Conservation (phyloP, 2,113 vertebrate genomes). For the Pheucticus melanocephalus region DNA sequence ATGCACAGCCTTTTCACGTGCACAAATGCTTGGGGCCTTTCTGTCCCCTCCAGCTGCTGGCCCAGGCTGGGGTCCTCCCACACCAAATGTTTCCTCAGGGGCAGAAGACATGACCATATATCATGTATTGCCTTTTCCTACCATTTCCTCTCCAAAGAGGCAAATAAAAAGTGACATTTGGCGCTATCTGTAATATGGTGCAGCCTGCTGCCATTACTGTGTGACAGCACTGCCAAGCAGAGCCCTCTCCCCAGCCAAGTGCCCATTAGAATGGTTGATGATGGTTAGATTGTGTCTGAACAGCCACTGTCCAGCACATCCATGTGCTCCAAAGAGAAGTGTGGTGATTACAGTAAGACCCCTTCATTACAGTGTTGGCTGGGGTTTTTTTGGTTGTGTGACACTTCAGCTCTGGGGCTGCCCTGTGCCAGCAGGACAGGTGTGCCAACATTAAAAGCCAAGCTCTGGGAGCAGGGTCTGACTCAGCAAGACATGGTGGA, state of each 20-base stretch:
- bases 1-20: no score
- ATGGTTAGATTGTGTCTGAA: neutral
- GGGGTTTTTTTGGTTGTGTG: neutral
- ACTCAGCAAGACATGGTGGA: neutral
- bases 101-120: rapidly evolving
- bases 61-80: neutral
- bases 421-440: neutral
- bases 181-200: neutral
- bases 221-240: neutral
- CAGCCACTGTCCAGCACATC: neutral
- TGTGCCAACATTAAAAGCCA: neutral
- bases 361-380: neutral
- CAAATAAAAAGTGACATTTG: neutral
- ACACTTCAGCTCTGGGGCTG: neutral
- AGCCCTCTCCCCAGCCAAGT: neutral
- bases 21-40: neutral
- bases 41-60: neutral
- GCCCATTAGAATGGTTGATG: neutral
- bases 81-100: neutral
- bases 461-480: neutral
- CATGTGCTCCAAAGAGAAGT: rapidly evolving
- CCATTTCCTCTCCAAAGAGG: neutral
- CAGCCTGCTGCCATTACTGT: neutral
- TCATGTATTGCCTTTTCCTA: neutral
- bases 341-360: neutral